Percentiles rank a stretch among this genome's conserved stretches.
Conservation (phyloP, 1,140 invertebrate genomes). For the Streblospio benedicti region DNA sequence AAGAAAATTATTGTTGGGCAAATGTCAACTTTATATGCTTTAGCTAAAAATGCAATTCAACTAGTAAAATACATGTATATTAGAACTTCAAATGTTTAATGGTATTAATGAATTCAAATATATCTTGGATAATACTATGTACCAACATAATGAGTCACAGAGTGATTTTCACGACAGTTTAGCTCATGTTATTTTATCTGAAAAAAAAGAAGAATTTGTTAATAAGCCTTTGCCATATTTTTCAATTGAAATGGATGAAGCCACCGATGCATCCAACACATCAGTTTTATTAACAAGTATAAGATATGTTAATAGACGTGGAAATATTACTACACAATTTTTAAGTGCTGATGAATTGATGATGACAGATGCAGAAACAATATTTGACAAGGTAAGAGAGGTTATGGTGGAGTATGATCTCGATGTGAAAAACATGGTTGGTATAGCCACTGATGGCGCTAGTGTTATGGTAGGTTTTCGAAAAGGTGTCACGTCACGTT, state of each 20-base stretch:
- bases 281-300: background rate
- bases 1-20: too few species aligned
- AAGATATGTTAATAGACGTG: constrained; percentile 2
- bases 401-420: background rate
- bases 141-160: too few species aligned
- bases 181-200: too few species aligned
- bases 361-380: background rate
- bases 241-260: background rate
- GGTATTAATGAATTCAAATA: too few species aligned
- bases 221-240: background rate
- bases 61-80: too few species aligned
- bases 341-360: background rate
- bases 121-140: too few species aligned
- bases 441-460: constrained; percentile 4
- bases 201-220: constrained; percentile 1
- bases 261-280: constrained; percentile 4
- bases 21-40: too few species aligned
- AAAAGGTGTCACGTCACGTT: background rate
- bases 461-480: constrained; percentile 3
- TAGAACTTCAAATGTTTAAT: too few species aligned
- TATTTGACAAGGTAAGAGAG: background rate
- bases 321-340: background rate
- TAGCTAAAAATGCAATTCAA: too few species aligned
- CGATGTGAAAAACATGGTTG: constrained; percentile 1
- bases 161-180: too few species aligned